Conservation (phyloP, 2,888 invertebrate species). For the Abrostola tripartita region DNA sequence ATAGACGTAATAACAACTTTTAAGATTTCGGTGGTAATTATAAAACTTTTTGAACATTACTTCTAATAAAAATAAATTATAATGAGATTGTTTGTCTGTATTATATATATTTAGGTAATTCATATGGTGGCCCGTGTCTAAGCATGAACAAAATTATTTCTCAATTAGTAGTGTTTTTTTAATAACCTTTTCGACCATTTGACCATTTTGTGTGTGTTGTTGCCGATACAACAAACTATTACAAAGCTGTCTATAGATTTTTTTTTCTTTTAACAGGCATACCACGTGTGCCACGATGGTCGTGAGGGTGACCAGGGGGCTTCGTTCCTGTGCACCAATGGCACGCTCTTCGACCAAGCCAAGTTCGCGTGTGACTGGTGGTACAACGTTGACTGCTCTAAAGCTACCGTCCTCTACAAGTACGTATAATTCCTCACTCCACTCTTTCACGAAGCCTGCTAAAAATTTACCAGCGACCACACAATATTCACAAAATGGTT, state of each 20-base stretch:
- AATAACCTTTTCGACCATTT: no score
- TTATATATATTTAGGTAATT: no score
- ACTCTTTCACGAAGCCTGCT: no score
- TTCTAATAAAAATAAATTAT: not conserved
- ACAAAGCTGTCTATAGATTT: not conserved
- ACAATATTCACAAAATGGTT: no score
- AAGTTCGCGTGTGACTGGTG: conserved; percentile 97
- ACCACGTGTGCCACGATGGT: conserved; percentile 96
- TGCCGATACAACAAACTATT: no score
- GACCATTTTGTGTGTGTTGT: no score
- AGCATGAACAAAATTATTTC: no score
- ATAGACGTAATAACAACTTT: not conserved
- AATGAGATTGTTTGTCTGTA: no score
- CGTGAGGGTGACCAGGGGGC: conserved; percentile 95
- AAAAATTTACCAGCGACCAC: no score
- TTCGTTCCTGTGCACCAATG: conserved; percentile 95
- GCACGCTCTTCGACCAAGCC: conserved; percentile 95
- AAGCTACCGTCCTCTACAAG: conserved; percentile 92
- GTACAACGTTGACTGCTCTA: conserved; percentile 95
- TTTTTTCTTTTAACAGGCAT: conserved; percentile 88
- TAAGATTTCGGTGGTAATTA: not conserved
- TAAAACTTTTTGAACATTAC: not conserved
- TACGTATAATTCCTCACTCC: conserved; percentile 68
- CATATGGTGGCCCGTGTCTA: no score
- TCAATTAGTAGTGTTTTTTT: no score